These are phyloP conservation scores for Tachina lurida DNA, from an alignment of 2,888 invertebrate genomes.

Conservation along the genomic window DNA sequence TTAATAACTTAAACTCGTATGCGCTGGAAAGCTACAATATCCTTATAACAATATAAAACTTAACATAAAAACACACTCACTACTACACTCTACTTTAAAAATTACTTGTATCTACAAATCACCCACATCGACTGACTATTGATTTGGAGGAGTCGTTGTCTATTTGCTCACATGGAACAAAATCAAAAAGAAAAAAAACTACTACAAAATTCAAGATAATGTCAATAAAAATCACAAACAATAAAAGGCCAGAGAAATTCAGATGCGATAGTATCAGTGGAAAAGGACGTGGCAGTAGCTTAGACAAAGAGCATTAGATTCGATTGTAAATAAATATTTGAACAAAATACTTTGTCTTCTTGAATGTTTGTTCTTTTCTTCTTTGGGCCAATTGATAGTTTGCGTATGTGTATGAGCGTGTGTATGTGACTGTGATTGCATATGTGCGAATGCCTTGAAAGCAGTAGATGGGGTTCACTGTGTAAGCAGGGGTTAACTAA, in stretches of 20 bases:
- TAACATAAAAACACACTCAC: background rate
- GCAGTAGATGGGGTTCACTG: background rate
- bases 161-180: slow-evolving; percentile 50
- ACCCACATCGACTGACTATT: slow-evolving; percentile 56
- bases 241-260: slow-evolving; percentile 53
- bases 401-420: background rate
- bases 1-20: background rate
- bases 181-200: slow-evolving; percentile 26
- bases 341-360: slow-evolving; percentile 56
- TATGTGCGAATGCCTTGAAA: background rate
- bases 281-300: slow-evolving; percentile 24
- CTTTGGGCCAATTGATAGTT: slow-evolving; percentile 7
- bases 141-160: slow-evolving; percentile 18
- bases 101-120: slow-evolving; percentile 59
- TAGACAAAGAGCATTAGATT: slow-evolving; percentile 53
- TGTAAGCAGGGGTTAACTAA: slow-evolving; percentile 41
- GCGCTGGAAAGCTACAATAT: slow-evolving; percentile 20
- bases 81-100: slow-evolving; percentile 8
- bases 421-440: background rate
- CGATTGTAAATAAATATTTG: slow-evolving; percentile 71
- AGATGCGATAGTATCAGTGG: slow-evolving; percentile 21
- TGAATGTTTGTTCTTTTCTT: background rate
- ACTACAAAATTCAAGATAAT: slow-evolving; percentile 60
- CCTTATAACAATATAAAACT: slow-evolving; percentile 32
- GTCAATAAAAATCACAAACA: slow-evolving; percentile 68